A percentile compares a stretch with the other conserved stretches of the same genome.
Conservation (phyloP, 2,888 invertebrate species). For the Molorchus minor region DNA sequence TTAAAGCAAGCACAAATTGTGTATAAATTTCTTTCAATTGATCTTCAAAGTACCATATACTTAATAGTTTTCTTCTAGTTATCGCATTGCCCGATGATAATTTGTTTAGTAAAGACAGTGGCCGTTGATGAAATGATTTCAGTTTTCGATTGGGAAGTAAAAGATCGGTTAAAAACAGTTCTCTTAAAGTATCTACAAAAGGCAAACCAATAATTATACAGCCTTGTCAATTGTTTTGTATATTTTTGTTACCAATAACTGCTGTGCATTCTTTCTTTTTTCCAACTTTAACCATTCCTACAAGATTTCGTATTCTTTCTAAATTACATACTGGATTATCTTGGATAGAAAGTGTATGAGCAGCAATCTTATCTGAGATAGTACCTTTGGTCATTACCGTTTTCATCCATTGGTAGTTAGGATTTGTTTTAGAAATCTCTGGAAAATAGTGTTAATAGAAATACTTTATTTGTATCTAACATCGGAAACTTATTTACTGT, state of each 20-base stretch:
- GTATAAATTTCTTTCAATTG: conserved; percentile 77
- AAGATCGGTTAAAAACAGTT: conserved; percentile 78
- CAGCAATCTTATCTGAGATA: conserved; percentile 85
- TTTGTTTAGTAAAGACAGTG: conserved; percentile 68
- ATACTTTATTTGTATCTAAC: too few relatives aligned
- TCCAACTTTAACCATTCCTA: conserved; percentile 80
- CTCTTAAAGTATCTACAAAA: conserved; percentile 77
- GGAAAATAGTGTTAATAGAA: conserved; percentile 37
- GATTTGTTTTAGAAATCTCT: conserved; percentile 68
- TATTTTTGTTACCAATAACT: conserved; percentile 67
- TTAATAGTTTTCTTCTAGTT: conserved; percentile 71
- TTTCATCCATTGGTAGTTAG: conserved; percentile 80
- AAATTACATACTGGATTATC: conserved; percentile 85
- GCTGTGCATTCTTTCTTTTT: conserved; percentile 77
- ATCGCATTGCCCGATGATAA: conserved; percentile 73
- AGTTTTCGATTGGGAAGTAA: conserved; percentile 74
- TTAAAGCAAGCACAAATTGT: conserved; percentile 76
- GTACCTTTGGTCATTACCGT: conserved; percentile 84
- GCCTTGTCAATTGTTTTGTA: neutral
- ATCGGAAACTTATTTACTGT: too few relatives aligned
- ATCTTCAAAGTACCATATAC: conserved; percentile 90
- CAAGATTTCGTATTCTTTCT: conserved; percentile 72
- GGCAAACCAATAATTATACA: conserved; percentile 9
- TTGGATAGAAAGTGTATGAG: conserved; percentile 81
- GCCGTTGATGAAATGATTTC: conserved; percentile 72